Evolutionary conservation across 2,113 vertebrate species (phyloP).

Genomic region (Heterotilapia buettikoferi): DNA sequence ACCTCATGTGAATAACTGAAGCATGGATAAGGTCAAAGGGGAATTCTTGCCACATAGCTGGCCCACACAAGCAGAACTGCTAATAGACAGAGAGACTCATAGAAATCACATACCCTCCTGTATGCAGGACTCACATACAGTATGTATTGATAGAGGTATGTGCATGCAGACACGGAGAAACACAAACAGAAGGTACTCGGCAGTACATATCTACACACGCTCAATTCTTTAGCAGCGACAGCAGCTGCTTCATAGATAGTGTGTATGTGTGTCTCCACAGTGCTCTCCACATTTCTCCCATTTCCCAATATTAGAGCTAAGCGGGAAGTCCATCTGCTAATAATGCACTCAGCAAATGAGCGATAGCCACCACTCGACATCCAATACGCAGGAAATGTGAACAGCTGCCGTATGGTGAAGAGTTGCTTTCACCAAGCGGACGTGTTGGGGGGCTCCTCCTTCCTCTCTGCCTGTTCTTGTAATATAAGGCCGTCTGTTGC

Average conservation of each 20-base stretch:
- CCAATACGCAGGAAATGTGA: conserved; percentile 67
- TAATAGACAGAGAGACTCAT: background rate
- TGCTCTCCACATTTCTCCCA: conserved; percentile 44
- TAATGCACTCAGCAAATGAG: conserved; percentile 52
- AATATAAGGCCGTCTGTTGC: conserved; percentile 40
- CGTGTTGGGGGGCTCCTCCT: conserved; percentile 21
- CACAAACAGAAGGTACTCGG: background rate
- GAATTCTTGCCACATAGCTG: conserved; percentile 17
- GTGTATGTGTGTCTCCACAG: background rate
- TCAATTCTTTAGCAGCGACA: conserved; percentile 17
- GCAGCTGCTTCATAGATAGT: conserved; percentile 30
- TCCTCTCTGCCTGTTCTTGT: conserved; percentile 23
- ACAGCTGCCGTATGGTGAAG: conserved; percentile 61
- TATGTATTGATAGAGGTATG: background rate
- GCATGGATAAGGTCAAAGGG: conserved; percentile 26
- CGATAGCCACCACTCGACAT: conserved; percentile 46
- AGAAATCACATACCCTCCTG: background rate
- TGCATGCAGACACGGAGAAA: background rate
- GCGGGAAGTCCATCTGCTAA: conserved; percentile 65
- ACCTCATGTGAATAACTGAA: conserved; percentile 39
- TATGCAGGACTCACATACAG: background rate
- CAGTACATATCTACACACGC: conserved; percentile 13
- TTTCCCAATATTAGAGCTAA: conserved; percentile 54
- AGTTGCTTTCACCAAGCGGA: conserved; percentile 45
- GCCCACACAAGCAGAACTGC: conserved; percentile 21